These are phyloP conservation scores for Syngnathus floridae DNA, from an alignment of 2,113 vertebrate genomes.

Conservation along the genomic window DNA sequence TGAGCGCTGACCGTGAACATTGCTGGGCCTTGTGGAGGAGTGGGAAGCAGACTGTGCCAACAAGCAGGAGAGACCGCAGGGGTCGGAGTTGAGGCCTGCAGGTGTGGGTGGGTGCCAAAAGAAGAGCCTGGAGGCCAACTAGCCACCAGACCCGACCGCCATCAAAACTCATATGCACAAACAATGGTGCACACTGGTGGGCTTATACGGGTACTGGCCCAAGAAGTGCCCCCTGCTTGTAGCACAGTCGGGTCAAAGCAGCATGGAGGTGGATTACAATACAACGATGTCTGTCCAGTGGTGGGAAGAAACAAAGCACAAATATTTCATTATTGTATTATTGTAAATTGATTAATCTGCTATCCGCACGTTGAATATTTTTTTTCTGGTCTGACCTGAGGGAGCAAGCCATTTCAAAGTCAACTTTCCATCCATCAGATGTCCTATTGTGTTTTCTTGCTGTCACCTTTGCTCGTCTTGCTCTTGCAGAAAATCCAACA, in stretches of 20 bases:
- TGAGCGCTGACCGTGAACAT: conserved; percentile 39
- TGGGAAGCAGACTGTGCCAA: conserved; percentile 26
- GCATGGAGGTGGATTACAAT: conserved; percentile 31
- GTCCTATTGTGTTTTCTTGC: conserved; percentile 42
- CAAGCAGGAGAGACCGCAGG: conserved; percentile 26
- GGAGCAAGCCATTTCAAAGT: neutral
- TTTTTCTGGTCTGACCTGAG: too few species aligned
- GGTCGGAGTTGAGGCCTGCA: conserved; percentile 44
- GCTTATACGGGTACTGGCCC: neutral
- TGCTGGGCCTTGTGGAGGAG: conserved; percentile 30
- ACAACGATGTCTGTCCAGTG: conserved; percentile 24
- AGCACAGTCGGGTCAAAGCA: conserved; percentile 30
- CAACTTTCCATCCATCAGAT: neutral
- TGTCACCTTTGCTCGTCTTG: conserved; percentile 12
- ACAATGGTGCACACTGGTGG: neutral
- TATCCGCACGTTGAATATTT: too few species aligned
- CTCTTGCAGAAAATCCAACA: conserved; percentile 22
- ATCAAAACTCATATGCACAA: neutral
- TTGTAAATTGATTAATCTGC: too few species aligned
- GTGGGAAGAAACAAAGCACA: neutral
- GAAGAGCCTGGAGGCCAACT: conserved; percentile 23
- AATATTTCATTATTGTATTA: neutral
- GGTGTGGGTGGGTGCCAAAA: conserved; percentile 40
- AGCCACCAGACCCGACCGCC: neutral
- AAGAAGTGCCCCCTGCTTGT: neutral